Conservation (phyloP, 2,888 invertebrate genomes). For the Hedychridium roseum region DNA sequence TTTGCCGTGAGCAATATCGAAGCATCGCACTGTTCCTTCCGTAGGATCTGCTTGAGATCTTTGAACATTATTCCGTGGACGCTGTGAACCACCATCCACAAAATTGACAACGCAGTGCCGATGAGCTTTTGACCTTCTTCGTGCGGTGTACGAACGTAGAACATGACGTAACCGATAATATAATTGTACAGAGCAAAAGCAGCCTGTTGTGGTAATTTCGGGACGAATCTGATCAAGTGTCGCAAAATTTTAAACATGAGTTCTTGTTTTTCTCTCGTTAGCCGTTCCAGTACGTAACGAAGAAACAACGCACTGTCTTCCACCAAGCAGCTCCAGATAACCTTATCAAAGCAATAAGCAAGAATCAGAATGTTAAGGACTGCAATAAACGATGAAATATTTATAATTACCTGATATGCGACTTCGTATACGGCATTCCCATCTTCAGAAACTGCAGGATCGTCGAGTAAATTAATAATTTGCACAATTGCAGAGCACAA, state of each 20-base stretch:
- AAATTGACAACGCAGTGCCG: conserved; percentile 90
- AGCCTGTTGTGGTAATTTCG: conserved; percentile 93
- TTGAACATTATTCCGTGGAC: conserved; percentile 99
- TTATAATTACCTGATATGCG: conserved; percentile 81
- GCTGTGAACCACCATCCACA: conserved; percentile 99
- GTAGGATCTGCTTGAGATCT: conserved; percentile 96
- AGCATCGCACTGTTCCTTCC: conserved; percentile 99
- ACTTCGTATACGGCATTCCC: conserved; percentile 97
- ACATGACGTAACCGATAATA: conserved; percentile 99
- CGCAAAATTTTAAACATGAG: conserved; percentile 92
- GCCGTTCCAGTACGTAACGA: conserved; percentile 91
- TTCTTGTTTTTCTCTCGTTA: conserved; percentile 93
- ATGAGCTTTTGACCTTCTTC: conserved; percentile 95
- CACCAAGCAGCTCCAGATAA: conserved; percentile 97
- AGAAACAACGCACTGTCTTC: conserved; percentile 97
- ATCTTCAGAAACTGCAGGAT: conserved; percentile 92
- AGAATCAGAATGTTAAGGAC: not conserved
- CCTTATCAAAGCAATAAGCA: conserved; percentile 64
- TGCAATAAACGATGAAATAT: not conserved
- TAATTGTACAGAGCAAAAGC: conserved; percentile 99
- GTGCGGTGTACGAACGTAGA: conserved; percentile 95
- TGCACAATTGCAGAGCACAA: conserved; percentile 95
- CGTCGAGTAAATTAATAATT: conserved; percentile 93
- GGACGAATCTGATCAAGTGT: conserved; percentile 91
- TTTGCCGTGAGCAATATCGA: conserved; percentile 97